A percentile compares a stretch with the other conserved stretches of the same genome.
phyloP scores from a whole-genome alignment of 2,888 invertebrate species.

The Acanthosepion lycidas region DNA sequence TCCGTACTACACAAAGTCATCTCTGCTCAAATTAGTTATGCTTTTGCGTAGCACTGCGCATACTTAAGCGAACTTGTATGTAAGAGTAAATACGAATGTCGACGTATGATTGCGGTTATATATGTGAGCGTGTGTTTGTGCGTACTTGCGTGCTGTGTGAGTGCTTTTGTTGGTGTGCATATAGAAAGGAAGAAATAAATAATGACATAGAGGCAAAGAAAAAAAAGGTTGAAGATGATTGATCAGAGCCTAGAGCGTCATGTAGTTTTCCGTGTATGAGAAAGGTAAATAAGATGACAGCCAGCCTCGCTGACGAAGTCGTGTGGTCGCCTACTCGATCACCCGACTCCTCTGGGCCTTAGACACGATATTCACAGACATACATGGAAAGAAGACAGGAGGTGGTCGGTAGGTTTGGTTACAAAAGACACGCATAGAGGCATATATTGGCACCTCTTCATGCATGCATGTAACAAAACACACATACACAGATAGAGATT shows the following conservation, averaged over 20 bases:
- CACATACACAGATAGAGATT: too few relatives aligned
- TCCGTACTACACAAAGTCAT: too few relatives aligned
- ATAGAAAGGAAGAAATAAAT: too few relatives aligned
- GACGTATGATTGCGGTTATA: neutral
- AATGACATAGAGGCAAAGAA: neutral
- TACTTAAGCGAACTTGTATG: neutral
- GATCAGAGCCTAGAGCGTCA: constrained; percentile 23
- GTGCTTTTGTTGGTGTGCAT: neutral
- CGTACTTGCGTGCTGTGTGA: neutral
- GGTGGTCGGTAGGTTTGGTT: too few relatives aligned
- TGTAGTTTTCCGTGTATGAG: neutral
- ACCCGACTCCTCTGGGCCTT: neutral
- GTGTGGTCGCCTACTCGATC: neutral
- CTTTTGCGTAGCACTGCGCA: too few relatives aligned
- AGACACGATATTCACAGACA: neutral
- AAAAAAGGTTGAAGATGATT: neutral
- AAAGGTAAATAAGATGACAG: neutral
- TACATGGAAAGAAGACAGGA: neutral
- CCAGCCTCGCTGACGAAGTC: neutral
- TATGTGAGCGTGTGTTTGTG: neutral
- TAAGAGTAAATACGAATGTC: neutral
- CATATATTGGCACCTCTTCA: too few relatives aligned
- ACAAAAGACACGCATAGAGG: too few relatives aligned
- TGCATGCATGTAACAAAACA: too few relatives aligned
- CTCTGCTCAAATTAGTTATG: too few relatives aligned